Evolutionary conservation across 2,888 invertebrate genomes (phyloP).

Genomic region (Cremastobaeus sp.): DNA sequence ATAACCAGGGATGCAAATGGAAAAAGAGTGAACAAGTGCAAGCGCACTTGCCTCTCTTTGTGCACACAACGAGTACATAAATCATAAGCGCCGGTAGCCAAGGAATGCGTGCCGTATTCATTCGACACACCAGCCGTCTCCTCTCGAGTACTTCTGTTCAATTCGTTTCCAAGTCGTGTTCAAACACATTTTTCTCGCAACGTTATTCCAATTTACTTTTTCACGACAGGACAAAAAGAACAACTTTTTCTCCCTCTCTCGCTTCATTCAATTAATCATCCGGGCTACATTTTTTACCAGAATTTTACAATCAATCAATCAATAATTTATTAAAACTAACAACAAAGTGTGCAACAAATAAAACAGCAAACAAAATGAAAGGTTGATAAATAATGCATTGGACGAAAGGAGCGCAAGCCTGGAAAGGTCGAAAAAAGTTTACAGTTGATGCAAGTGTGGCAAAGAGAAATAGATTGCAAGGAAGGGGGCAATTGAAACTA

Average conservation of each 20-base stretch:
- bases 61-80: slow-evolving; percentile 62
- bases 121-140: slow-evolving; percentile 60
- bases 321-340: too few species aligned
- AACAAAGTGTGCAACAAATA: too few species aligned
- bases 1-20: too few species aligned
- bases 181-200: slow-evolving; percentile 52
- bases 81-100: slow-evolving; percentile 68
- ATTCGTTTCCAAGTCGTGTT: slow-evolving; percentile 55
- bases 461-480: too few species aligned
- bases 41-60: slow-evolving; percentile 38
- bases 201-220: slow-evolving; percentile 55
- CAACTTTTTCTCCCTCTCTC: slow-evolving; percentile 5
- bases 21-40: slow-evolving; percentile 14
- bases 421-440: too few species aligned
- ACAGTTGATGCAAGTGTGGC: too few species aligned
- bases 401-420: too few species aligned
- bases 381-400: too few species aligned
- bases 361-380: too few species aligned
- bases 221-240: background rate
- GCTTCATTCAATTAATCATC: slow-evolving; percentile 48
- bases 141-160: slow-evolving; percentile 49
- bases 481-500: too few species aligned
- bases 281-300: too few species aligned
- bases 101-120: slow-evolving; percentile 67
- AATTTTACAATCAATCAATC: too few species aligned